Percentiles rank a stretch among this genome's conserved stretches.
These are phyloP conservation scores for Suricata suricatta DNA, from an alignment of 2,113 vertebrate species.

Conservation along the genomic window DNA sequence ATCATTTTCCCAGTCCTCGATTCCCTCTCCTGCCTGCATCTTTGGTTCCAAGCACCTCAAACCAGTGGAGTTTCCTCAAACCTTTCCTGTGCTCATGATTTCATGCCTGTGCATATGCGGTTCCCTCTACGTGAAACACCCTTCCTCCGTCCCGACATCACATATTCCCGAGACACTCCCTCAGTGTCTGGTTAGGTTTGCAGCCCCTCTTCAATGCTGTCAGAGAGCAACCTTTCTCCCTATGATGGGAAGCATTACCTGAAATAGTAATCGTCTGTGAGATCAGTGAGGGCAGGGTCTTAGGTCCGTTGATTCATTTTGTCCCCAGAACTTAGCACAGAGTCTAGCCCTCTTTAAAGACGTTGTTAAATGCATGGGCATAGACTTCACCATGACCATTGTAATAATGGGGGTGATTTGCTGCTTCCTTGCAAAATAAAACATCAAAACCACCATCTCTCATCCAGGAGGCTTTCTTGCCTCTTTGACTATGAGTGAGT, in stretches of 20 bases:
- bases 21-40: not conserved
- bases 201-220: not conserved
- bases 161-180: not conserved
- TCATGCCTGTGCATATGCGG: not conserved
- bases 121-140: not conserved
- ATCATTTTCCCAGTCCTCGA: not conserved
- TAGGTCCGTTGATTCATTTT: not conserved
- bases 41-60: not conserved
- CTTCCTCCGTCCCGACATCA: not conserved
- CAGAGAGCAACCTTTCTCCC: not conserved
- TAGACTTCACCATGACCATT: not conserved
- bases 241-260: not conserved
- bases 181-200: not conserved
- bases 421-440: not conserved
- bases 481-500: not conserved
- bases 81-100: not conserved
- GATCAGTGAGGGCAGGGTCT: not conserved
- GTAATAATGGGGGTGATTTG: accelerated
- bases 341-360: not conserved
- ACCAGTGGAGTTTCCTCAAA: not conserved
- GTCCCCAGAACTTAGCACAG: not conserved
- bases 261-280: not conserved
- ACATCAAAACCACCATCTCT: not conserved
- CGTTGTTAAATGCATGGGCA: not conserved
- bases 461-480: not conserved